A percentile compares a stretch with the other conserved stretches of the same genome.
These are phyloP conservation scores for Pyrocoelia pectoralis DNA, from an alignment of 2,888 invertebrate species.

Conservation along the genomic window DNA sequence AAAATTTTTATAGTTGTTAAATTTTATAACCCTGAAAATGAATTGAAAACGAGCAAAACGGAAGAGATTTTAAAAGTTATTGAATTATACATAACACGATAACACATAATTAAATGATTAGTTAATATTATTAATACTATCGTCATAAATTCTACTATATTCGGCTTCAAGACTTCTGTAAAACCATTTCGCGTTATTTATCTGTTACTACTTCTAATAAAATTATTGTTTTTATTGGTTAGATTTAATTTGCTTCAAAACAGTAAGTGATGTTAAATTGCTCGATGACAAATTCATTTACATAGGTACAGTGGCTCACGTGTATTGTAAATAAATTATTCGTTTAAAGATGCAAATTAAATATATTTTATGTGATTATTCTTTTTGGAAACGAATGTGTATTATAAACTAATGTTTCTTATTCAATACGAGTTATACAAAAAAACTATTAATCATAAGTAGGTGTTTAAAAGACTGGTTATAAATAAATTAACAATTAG, in stretches of 20 bases:
- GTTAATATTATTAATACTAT: neutral
- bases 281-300: constrained; percentile 12
- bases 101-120: constrained; percentile 1
- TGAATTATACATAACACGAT: neutral
- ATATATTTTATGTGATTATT: neutral
- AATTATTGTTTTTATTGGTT: neutral
- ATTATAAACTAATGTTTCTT: neutral
- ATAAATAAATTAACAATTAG: neutral
- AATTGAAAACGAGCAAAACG: neutral
- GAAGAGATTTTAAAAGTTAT: neutral
- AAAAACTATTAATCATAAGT: constrained; percentile 1
- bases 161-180: neutral
- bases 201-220: neutral
- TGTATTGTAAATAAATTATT: constrained; percentile 4
- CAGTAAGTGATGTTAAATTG: constrained; percentile 1
- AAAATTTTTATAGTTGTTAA: constrained; percentile 1
- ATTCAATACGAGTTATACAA: neutral
- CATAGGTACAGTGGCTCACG: neutral
- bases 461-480: neutral
- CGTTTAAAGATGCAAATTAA: constrained; percentile 1
- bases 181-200: neutral
- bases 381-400: neutral
- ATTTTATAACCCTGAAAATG: constrained; percentile 3
- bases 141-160: neutral
- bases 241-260: neutral